Conservation (phyloP, 1,140 invertebrate species). For the Lasaia peninsularis region DNA sequence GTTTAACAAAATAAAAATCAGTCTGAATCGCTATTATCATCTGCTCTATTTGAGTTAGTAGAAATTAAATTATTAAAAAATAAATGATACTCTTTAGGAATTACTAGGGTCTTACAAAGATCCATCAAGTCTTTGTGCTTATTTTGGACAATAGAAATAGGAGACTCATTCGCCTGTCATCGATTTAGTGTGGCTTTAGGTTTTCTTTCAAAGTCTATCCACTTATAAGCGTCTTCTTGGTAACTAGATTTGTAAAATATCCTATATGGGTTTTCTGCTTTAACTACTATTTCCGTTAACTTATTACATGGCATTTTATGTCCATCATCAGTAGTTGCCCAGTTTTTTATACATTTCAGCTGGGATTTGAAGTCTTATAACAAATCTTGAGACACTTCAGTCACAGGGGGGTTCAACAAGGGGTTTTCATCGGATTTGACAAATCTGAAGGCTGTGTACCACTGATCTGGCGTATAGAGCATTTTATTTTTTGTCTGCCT, state of each 20-base stretch:
- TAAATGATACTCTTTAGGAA: constrained; percentile 17
- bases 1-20: not conserved
- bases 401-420: no score
- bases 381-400: not conserved
- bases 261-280: not conserved
- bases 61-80: constrained; percentile 17
- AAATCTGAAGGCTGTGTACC: constrained; percentile 13
- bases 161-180: not conserved
- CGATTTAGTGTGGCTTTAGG: constrained; percentile 14
- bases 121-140: constrained; percentile 20
- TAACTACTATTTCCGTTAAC: constrained; percentile 14
- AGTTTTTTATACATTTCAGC: constrained; percentile 3
- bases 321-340: constrained; percentile 17
- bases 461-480: not conserved
- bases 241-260: constrained; percentile 10
- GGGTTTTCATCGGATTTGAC: constrained; percentile 16
- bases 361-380: not conserved
- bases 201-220: constrained; percentile 15
- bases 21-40: constrained; percentile 10
- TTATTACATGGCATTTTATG: constrained; percentile 17
- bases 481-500: not conserved
- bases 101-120: constrained; percentile 11
- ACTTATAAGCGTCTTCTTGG: constrained; percentile 9
- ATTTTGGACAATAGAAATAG: constrained; percentile 14
- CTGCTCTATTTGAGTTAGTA: constrained; percentile 3